Evolutionary conservation across 2,113 vertebrate species (phyloP), one percentile per base, ranked within the genome.

Genomic region (Epinephelus cyanopodus): DNA sequence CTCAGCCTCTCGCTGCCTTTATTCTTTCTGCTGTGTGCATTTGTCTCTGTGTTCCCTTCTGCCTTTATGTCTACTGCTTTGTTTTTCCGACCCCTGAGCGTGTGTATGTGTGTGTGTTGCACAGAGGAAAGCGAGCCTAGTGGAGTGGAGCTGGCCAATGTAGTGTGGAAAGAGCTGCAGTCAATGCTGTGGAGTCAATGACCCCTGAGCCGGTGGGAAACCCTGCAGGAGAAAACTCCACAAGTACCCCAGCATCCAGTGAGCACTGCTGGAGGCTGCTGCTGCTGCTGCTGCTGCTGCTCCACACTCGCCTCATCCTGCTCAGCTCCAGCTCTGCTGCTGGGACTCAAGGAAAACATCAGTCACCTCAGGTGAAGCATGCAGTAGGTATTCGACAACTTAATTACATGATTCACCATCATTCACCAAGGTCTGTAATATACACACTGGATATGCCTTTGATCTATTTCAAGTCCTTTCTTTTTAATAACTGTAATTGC

Each of bases 151-250:
- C 74, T 83, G 58, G 75, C 68, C 88, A 94, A 89, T 92, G 93
- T 89, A 87, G 90, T 93, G 90, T 92, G 90, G 78, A 85, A 85
- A 91, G 91, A 92, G 86, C 87, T 89, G 79, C 73, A 85, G 90
- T 93, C 87, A 87, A 69, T 75, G 80, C 92, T 93, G 94, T 90
- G 92, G 86, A 94, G 93, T 92, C 93, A 95, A 94, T 95, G 94
- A 94, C 89, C 94, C 89, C 90, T 84, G 82, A 89, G 92, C 82
- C 12, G 0, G 48, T 56, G 48, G 82, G 81, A 75, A 71, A 56
- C 58, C 85, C 87, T 87, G 84, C 72, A 71, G 81, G 73, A 87
- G 70, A 76, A 82, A 86, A 74, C 69, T 77, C 71, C 60, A 87
- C 62, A 39, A 87, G 66, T 72, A 82, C 29, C 57, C 27, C 9